A percentile compares a stretch with the other conserved stretches of the same genome.
Conservation (phyloP, 2,888 invertebrate species). For the Eulithis testata region DNA sequence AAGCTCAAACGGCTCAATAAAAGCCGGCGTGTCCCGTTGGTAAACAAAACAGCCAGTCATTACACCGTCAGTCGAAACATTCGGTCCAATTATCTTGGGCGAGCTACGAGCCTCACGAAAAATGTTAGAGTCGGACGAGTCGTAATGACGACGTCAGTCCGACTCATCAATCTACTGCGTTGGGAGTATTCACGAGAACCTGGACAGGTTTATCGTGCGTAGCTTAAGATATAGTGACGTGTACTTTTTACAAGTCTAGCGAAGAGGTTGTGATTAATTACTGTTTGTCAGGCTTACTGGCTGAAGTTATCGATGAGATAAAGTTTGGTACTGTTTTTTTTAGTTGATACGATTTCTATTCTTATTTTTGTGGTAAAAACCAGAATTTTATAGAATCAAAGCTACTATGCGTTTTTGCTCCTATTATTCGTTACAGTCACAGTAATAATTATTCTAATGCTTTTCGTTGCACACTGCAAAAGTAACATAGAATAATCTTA, state of each 20-base stretch:
- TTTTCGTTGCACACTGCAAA: slow-evolving; percentile 1
- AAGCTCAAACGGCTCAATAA: slow-evolving; percentile 77
- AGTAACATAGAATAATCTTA: not conserved
- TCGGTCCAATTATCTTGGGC: slow-evolving; percentile 75
- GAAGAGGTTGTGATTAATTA: slow-evolving; percentile 31
- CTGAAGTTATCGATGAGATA: slow-evolving; percentile 18
- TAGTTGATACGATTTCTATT: not conserved
- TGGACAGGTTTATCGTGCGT: slow-evolving; percentile 18
- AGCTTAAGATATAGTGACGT: slow-evolving; percentile 24
- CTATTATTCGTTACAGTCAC: too few relatives aligned
- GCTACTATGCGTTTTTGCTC: too few relatives aligned
- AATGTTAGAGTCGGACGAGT: slow-evolving; percentile 64
- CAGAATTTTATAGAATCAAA: too few relatives aligned
- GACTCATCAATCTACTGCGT: slow-evolving; percentile 76
- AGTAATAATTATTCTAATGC: not conserved
- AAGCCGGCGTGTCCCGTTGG: slow-evolving; percentile 72
- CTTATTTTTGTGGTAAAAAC: too few relatives aligned
- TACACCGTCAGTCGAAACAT: slow-evolving; percentile 77
- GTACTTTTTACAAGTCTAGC: slow-evolving; percentile 39
- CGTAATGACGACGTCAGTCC: slow-evolving; percentile 79
- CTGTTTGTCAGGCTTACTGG: slow-evolving; percentile 20
- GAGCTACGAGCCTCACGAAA: slow-evolving; percentile 54
- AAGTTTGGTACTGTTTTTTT: slow-evolving; percentile 5
- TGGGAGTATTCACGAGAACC: slow-evolving; percentile 39
- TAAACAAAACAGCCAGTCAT: slow-evolving; percentile 82